A percentile compares a stretch with the other conserved stretches of the same genome.
Conservation (phyloP, 64 coral and sea anemone species). For the Actinia equina region DNA sequence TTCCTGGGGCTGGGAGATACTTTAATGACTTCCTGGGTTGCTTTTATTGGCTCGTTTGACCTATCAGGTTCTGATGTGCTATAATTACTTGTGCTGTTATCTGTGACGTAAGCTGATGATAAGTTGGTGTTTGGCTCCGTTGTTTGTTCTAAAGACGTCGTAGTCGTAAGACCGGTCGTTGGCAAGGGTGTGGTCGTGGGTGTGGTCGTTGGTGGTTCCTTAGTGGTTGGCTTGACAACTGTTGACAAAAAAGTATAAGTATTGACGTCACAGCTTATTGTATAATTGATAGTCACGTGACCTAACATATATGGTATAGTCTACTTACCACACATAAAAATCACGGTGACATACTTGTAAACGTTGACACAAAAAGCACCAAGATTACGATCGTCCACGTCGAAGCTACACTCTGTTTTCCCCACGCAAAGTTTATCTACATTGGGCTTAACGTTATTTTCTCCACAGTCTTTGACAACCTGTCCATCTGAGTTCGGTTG, state of each 20-base stretch:
- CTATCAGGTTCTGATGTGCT: not conserved
- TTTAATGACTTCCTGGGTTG: not conserved
- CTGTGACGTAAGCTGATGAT: not conserved
- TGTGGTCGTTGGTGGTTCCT: not conserved
- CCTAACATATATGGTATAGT: too few relatives aligned
- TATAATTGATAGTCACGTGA: too few relatives aligned
- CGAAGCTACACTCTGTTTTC: constrained; percentile 9
- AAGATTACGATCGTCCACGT: not conserved
- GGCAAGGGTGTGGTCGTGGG: not conserved
- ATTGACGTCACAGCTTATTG: not conserved
- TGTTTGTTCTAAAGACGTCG: not conserved
- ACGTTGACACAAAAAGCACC: not conserved
- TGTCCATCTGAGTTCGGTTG: not conserved
- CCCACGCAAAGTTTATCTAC: not conserved
- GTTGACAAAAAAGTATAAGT: not conserved
- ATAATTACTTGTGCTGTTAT: not conserved
- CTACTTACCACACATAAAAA: not conserved
- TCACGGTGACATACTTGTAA: not conserved
- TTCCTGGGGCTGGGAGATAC: not conserved
- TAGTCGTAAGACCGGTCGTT: not conserved
- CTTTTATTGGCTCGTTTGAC: not conserved
- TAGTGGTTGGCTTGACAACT: not conserved
- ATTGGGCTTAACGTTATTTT: not conserved
- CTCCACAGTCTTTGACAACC: not conserved
- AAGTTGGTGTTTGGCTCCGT: not conserved